Conservation (phyloP, 2,888 invertebrate genomes). For the Drosophila niveifrons region DNA sequence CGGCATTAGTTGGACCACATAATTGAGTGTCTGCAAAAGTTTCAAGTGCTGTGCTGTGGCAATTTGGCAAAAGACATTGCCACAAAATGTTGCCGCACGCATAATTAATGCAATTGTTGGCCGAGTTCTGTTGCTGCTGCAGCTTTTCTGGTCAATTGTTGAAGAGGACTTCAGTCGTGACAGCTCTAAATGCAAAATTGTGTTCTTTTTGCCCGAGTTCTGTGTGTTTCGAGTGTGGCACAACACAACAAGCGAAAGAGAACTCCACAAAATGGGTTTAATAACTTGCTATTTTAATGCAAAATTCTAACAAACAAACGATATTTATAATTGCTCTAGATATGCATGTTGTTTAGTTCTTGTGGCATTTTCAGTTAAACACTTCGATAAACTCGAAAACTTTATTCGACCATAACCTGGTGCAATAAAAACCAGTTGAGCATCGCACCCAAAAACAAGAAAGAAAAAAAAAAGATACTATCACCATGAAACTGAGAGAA, state of each 20-base stretch:
- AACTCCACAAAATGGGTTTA: conserved; percentile 15
- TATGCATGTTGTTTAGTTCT: neutral
- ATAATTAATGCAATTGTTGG: conserved; percentile 79
- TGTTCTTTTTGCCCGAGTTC: conserved; percentile 27
- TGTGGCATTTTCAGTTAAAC: neutral
- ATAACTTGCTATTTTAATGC: conserved; percentile 21
- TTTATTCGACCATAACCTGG: conserved; percentile 62
- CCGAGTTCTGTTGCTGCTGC: conserved; percentile 38
- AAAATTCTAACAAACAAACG: conserved; percentile 7
- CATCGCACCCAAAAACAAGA: conserved; percentile 54
- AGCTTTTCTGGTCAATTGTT: conserved; percentile 43
- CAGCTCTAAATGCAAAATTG: conserved; percentile 48
- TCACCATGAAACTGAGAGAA: neutral
- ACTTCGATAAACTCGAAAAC: conserved; percentile 35
- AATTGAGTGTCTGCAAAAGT: conserved; percentile 65
- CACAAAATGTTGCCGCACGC: conserved; percentile 67
- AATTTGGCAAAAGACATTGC: conserved; percentile 65
- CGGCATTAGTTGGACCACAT: conserved; percentile 39
- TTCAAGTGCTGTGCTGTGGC: conserved; percentile 50
- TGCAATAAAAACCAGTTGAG: conserved; percentile 73
- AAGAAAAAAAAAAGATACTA: neutral
- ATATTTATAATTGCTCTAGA: neutral
- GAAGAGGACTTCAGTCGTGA: conserved; percentile 4
- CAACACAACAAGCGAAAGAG: neutral
- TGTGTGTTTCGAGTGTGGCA: neutral